phyloP scores from a whole-genome alignment of 2,888 invertebrate species.

The Stenodema calcarata region DNA sequence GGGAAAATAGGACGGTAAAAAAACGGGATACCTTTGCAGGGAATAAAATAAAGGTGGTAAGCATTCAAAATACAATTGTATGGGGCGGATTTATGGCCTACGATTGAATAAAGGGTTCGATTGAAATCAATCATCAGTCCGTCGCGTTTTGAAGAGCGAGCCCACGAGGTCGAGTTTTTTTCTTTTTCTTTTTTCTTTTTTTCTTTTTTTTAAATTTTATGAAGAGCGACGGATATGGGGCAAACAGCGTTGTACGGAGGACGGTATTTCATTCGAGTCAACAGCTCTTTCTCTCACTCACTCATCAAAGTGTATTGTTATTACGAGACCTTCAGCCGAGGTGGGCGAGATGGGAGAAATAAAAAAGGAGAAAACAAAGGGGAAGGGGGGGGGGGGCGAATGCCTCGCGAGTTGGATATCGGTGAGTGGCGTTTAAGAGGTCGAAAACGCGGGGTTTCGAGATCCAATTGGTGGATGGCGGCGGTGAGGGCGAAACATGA shows the following conservation, averaged over 20 bases:
- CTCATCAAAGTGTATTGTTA: not conserved
- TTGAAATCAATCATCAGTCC: not conserved
- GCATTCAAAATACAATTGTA: not conserved
- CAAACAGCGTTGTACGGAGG: not conserved
- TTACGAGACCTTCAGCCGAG: not conserved
- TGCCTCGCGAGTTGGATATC: not conserved
- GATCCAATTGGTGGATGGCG: too few relatives aligned
- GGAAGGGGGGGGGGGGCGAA: too few relatives aligned
- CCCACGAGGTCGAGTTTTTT: not conserved
- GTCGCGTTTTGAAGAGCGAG: not conserved
- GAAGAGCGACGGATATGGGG: not conserved
- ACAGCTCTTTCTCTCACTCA: not conserved
- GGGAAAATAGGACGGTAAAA: not conserved
- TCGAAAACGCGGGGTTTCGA: not conserved
- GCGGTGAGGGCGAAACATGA: too few relatives aligned
- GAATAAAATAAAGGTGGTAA: not conserved
- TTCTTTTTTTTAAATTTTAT: not conserved
- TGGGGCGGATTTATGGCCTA: not conserved
- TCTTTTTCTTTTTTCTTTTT: not conserved
- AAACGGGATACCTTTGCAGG: not conserved
- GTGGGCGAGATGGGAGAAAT: not conserved
- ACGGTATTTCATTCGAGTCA: not conserved
- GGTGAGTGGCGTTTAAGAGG: not conserved
- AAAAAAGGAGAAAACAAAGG: not conserved
- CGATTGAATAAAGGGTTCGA: not conserved